Conservation (phyloP, 1,140 invertebrate species). For the Plodia interpunctella region DNA sequence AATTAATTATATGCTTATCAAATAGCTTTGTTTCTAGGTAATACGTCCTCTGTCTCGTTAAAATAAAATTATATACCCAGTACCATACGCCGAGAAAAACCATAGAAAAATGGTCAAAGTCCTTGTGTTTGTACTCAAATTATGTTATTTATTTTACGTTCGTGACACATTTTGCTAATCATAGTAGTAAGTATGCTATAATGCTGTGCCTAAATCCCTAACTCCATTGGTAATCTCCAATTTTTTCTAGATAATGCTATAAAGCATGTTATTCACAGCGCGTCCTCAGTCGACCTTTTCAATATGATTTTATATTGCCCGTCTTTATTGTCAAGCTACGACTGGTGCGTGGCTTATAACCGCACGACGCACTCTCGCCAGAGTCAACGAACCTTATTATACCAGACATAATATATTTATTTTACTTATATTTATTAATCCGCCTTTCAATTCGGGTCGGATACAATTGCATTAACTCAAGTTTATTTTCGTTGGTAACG, state of each 20-base stretch:
- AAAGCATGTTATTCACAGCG: constrained; percentile 6
- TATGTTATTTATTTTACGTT: no score
- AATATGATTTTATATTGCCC: constrained; percentile 13
- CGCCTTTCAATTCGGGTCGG: constrained; percentile 11
- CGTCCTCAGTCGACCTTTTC: constrained; percentile 20
- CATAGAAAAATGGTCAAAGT: no score
- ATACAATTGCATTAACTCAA: constrained; percentile 12
- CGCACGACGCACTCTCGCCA: constrained; percentile 16
- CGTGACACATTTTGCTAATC: no score
- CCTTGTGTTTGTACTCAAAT: no score
- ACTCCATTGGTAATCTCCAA: background rate
- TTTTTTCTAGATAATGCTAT: constrained; percentile 5
- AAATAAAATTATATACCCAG: no score
- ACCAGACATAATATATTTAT: constrained; percentile 6
- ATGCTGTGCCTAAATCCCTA: no score
- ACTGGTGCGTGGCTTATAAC: constrained; percentile 26
- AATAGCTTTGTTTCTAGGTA: no score
- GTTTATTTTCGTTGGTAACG: constrained; percentile 10
- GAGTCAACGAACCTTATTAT: constrained; percentile 31
- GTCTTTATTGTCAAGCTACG: constrained; percentile 21
- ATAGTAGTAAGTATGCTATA: no score
- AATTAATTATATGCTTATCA: no score
- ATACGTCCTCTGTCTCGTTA: no score
- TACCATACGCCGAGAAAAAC: no score
- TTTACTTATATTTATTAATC: background rate